Evolutionary conservation across 2,888 invertebrate species (phyloP), one percentile per base, ranked within the genome.

Genomic region (Nymphalis c-album): DNA sequence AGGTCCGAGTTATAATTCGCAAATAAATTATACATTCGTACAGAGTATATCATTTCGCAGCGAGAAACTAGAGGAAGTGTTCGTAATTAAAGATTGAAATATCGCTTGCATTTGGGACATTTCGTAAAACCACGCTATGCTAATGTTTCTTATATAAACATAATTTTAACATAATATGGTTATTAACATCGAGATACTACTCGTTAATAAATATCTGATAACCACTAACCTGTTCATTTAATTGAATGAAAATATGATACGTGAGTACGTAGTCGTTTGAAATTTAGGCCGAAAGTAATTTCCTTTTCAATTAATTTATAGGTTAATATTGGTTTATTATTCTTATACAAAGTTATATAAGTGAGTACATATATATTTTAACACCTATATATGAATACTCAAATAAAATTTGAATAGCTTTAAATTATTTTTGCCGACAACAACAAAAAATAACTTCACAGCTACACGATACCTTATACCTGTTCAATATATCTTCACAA

Each of bases 71-170:
- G 50, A 69, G 71, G 69, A 73, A 71, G 61, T 60, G 60, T 20
- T 35, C 48, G 65, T 57, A 69, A 73, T 71, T 71, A 73, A 67
- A 69, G 51, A 71, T 65, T 71, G 71, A 73, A 69, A 67, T 71
- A 71, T 69, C 53, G 48, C 51, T n/a, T 73, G 72, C 51, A 73
- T 65, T 59, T 69, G 63, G 72, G 72, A 60, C 72, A 69, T 69
- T 71, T 71, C 64, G 70, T 65, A 68, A 70, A 70, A 51, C 70
- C 57, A 62, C 68, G 62, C 46, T 57, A 63, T 53, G 55, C 63
- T 55, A 55, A 62, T 64, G 50, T 60, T 63, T 67, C 55, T 69
- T 8, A 26, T 57, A 35, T 46, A 40, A 40, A 40, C 40, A 67
- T 70, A 68, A 64, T 55, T 64, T 68, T 59, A 45, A 62, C 48